These are phyloP conservation scores for Taenaris catops DNA, from an alignment of 2,888 invertebrate genomes.

Conservation along the genomic window DNA sequence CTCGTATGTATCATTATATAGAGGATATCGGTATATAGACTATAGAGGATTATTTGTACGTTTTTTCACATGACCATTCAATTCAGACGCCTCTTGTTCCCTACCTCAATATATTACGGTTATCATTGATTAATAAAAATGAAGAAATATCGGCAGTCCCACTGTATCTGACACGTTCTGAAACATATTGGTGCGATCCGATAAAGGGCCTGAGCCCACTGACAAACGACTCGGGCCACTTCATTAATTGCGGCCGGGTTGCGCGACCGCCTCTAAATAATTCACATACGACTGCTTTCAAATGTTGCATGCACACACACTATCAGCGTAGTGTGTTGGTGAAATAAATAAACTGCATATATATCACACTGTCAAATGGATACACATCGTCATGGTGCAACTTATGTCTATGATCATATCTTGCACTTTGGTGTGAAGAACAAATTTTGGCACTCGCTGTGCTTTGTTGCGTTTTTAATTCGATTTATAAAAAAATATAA, in stretches of 20 bases:
- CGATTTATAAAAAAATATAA: too few species aligned
- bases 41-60: too few species aligned
- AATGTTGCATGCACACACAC: conserved; percentile 23
- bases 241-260: conserved; percentile 71
- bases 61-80: conserved; percentile 2
- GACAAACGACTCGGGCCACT: conserved; percentile 70
- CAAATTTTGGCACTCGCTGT: too few species aligned
- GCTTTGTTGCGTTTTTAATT: too few species aligned
- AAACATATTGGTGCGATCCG: conserved; percentile 44
- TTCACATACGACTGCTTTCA: conserved; percentile 59
- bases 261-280: conserved; percentile 69
- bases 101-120: conserved; percentile 25
- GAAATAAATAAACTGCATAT: background rate
- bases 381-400: too few species aligned
- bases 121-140: conserved; percentile 26
- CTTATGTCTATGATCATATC: too few species aligned
- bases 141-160: conserved; percentile 24
- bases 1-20: too few species aligned
- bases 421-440: too few species aligned
- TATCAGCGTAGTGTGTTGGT: conserved; percentile 1
- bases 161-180: conserved; percentile 46
- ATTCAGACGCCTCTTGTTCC: conserved; percentile 1
- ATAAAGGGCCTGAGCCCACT: conserved; percentile 47
- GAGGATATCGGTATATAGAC: too few species aligned
- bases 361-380: too few species aligned